These are phyloP conservation scores for Pogonomyrmex californicus DNA, from an alignment of 1,140 invertebrate genomes.

Conservation along the genomic window DNA sequence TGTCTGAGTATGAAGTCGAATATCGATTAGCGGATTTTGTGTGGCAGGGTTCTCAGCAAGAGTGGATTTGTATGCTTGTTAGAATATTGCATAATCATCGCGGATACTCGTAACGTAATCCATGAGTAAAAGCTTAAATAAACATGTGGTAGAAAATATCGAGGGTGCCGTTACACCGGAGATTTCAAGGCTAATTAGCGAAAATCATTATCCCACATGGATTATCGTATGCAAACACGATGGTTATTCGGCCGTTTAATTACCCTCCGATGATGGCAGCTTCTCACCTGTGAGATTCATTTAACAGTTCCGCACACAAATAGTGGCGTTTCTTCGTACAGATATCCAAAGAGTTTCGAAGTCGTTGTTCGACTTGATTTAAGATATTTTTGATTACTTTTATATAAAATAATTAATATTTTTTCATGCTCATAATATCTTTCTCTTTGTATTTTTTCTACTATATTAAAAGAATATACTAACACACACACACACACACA, in stretches of 20 bases:
- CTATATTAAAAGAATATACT: neutral
- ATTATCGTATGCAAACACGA: slow-evolving; percentile 66
- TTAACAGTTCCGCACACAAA: slow-evolving; percentile 24
- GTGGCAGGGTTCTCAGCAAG: neutral
- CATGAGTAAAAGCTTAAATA: slow-evolving; percentile 31
- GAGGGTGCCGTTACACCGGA: neutral
- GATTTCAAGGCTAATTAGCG: slow-evolving; percentile 73
- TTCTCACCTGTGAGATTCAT: slow-evolving; percentile 32
- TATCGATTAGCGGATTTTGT: neutral
- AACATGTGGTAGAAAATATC: slow-evolving; percentile 40
- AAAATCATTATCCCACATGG: slow-evolving; percentile 70
- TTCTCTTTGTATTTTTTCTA: neutral
- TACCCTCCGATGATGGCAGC: slow-evolving; percentile 32
- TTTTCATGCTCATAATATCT: neutral
- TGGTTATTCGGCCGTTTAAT: slow-evolving; percentile 68
- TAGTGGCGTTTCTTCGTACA: neutral
- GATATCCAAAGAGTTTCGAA: neutral
- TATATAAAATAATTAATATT: neutral
- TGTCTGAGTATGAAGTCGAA: neutral
- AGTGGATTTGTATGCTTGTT: neutral
- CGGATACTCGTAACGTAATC: slow-evolving; percentile 58
- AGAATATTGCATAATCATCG: slow-evolving; percentile 38
- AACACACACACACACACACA: too few relatives aligned
- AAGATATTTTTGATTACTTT: neutral
- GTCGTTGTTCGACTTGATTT: neutral